phyloP scores from a whole-genome alignment of 2,888 invertebrate genomes.

The Arenicola marina region DNA sequence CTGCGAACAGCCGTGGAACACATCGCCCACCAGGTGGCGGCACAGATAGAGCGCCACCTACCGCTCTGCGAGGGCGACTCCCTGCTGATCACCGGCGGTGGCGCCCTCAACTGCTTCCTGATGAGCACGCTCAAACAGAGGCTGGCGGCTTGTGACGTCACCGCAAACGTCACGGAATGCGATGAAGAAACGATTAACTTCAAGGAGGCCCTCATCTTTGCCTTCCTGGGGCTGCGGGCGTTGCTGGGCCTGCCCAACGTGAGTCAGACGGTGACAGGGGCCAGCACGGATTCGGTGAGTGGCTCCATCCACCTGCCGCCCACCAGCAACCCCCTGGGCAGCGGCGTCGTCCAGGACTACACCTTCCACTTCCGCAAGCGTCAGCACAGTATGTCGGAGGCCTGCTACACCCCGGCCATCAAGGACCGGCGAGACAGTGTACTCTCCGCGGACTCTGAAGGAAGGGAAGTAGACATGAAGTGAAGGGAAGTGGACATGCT shows the following conservation, averaged over 20 bases:
- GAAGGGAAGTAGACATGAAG: too few species aligned
- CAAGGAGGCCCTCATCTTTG: constrained; percentile 53
- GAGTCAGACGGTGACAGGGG: constrained; percentile 44
- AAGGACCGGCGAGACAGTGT: too few species aligned
- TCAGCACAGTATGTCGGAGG: too few species aligned
- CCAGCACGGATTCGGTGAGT: constrained; percentile 40
- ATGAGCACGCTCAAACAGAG: constrained; percentile 36
- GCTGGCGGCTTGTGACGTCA: constrained; percentile 20
- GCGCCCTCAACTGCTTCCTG: constrained; percentile 49
- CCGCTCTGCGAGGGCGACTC: neutral
- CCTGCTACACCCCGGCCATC: too few species aligned
- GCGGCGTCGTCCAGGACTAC: neutral
- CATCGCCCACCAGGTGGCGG: constrained; percentile 39
- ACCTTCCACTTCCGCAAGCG: constrained; percentile 11
- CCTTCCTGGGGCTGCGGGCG: constrained; percentile 50
- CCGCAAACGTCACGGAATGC: constrained; percentile 25
- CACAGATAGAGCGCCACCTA: constrained; percentile 24
- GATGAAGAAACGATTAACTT: constrained; percentile 48
- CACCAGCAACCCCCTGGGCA: neutral
- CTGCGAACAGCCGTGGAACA: constrained; percentile 49
- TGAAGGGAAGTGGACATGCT: too few species aligned
- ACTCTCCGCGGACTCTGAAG: too few species aligned
- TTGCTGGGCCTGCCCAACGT: constrained; percentile 48
- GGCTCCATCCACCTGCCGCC: constrained; percentile 47
- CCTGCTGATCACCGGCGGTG: constrained; percentile 53